These are phyloP conservation scores for Tenthredo scrophulariae DNA, from an alignment of 2,888 invertebrate species.

Conservation along the genomic window DNA sequence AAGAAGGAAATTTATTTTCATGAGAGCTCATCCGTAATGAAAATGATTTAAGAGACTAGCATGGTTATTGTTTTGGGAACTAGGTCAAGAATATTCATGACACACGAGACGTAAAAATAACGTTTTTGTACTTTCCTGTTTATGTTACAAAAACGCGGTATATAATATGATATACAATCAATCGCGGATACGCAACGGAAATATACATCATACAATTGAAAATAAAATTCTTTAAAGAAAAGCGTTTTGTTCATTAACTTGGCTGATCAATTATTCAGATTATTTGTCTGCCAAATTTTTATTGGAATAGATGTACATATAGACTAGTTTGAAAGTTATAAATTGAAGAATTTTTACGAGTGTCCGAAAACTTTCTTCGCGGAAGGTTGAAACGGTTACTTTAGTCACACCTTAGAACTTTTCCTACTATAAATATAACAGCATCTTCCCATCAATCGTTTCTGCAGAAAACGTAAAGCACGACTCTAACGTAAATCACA, in stretches of 20 bases:
- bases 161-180: not conserved
- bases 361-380: not conserved
- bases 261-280: too few relatives aligned
- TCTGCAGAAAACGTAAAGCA: not conserved
- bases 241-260: too few relatives aligned
- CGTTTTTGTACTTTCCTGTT: not conserved
- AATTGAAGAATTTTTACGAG: too few relatives aligned
- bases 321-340: too few relatives aligned
- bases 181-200: not conserved
- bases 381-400: not conserved
- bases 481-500: not conserved
- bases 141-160: not conserved
- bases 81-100: conserved; percentile 1
- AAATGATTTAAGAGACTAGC: conserved; percentile 37
- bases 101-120: not conserved
- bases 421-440: not conserved
- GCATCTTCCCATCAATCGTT: not conserved
- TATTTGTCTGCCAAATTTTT: too few relatives aligned
- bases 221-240: too few relatives aligned
- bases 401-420: not conserved
- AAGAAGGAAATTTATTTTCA: conserved; percentile 31
- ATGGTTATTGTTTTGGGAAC: conserved; percentile 24
- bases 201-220: too few relatives aligned
- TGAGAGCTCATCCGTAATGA: conserved; percentile 47
- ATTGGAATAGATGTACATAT: too few relatives aligned